Evolutionary conservation across 1,140 invertebrate species (phyloP).

Genomic region (Hylaeus anthracinus): DNA sequence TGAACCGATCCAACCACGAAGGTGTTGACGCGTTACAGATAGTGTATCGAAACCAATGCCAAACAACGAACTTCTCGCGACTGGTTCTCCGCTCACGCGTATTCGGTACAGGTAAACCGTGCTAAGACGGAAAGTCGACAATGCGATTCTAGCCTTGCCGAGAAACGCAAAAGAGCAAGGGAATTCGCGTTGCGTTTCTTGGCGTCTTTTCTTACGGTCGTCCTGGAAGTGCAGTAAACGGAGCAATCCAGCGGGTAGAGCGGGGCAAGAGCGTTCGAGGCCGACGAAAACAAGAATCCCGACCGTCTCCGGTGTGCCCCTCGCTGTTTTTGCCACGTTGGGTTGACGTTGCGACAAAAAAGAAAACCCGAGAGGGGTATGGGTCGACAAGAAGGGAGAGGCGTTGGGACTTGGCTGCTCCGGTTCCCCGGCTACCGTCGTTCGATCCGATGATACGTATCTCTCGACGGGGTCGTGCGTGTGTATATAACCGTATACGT

Average conservation of each 20-base stretch:
- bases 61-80: no score
- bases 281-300: constrained; percentile 58
- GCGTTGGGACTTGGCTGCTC: constrained; percentile 49
- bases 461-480: constrained; percentile 36
- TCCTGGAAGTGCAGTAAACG: constrained; percentile 39
- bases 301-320: constrained; percentile 36
- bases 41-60: no score
- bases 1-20: no score
- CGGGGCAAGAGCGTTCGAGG: constrained; percentile 25
- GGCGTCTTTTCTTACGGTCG: constrained; percentile 23
- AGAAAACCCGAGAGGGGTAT: constrained; percentile 1
- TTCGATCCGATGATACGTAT: constrained; percentile 63
- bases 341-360: constrained; percentile 53
- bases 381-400: constrained; percentile 39
- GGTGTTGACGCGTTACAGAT: no score
- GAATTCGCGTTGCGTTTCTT: constrained; percentile 1
- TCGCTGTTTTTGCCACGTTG: constrained; percentile 55
- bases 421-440: constrained; percentile 61
- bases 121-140: not conserved
- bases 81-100: no score
- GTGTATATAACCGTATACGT: not conserved
- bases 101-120: no score
- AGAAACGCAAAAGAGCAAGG: not conserved
- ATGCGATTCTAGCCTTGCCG: not conserved
- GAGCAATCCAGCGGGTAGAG: constrained; percentile 21